Conservation (phyloP, 2,888 invertebrate genomes). For the Acheta domesticus region DNA sequence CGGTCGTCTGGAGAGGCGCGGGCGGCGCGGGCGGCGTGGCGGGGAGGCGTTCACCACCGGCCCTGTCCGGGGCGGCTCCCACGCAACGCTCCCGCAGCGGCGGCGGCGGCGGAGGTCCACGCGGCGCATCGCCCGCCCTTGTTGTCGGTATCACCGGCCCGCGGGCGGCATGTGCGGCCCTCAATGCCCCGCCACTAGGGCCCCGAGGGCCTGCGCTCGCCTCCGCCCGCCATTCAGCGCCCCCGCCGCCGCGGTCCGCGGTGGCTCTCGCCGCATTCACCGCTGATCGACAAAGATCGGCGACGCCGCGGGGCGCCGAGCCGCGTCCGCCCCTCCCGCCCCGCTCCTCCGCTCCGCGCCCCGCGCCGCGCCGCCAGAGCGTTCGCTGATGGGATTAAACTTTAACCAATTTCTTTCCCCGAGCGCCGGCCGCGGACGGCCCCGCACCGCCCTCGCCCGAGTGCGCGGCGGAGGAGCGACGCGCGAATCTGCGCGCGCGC, state of each 20-base stretch:
- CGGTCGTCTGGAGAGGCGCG: too few relatives aligned
- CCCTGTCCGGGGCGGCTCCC: too few relatives aligned
- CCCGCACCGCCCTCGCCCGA: neutral
- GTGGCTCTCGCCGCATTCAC: neutral
- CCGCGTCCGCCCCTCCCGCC: neutral
- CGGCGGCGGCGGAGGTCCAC: too few relatives aligned
- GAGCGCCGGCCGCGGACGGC: neutral
- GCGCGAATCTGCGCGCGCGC: too few relatives aligned
- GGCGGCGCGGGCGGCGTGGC: too few relatives aligned
- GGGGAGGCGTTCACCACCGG: too few relatives aligned
- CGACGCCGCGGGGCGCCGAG: neutral
- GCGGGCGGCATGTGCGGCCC: too few relatives aligned
- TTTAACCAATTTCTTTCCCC: neutral
- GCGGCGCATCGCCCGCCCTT: too few relatives aligned
- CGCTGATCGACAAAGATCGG: slow-evolving; percentile 10
- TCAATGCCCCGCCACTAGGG: too few relatives aligned
- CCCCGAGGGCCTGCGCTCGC: neutral
- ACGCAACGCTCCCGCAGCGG: too few relatives aligned
- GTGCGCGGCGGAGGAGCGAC: too few relatives aligned
- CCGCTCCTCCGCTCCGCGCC: neutral
- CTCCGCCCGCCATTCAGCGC: neutral
- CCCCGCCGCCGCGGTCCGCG: neutral
- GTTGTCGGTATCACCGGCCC: too few relatives aligned
- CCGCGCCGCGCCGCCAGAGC: neutral
- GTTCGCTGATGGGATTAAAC: slow-evolving; percentile 1